Evolutionary conservation across 2,113 vertebrate genomes (phyloP), one percentile per base, ranked within the genome.

Genomic region (Scartelaos histophorus): DNA sequence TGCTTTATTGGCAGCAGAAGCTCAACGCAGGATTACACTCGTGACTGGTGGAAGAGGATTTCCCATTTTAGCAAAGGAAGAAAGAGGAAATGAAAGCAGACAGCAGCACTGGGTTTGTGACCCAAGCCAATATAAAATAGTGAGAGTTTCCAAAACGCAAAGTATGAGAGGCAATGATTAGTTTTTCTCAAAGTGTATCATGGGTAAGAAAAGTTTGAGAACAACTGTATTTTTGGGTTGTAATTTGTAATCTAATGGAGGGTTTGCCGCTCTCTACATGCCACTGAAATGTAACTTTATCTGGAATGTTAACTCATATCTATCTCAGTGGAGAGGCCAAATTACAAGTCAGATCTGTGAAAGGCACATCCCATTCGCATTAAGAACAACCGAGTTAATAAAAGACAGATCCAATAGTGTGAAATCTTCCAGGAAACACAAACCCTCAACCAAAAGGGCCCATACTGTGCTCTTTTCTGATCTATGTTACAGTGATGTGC

Each of bases 61-160:
- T 71, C 57, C 25, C 49, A 62, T 81, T 74, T 76, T 47, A 49
- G 29, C 15, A 58, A 57, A 19, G 53, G 67, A 13, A 47, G 7
- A 24, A 0, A 65, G n/a, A 45, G 61, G 34, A 61, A 71, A 76
- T 72, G 47, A 73, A 60, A 77, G 69, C 38, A 71, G 47, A 75
- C 69, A 76, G 74, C 74, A 73, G 57, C 46, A 66, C 22, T n/a
- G 43, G 54, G 70, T 66, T 16, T 15, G 21, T 61, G 57, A 53
- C 38, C 78, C 69, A 74, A 43, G 58, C 56, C 69, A 84, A 70
- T n/a, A 21, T 21, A 2, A 54, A 54, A 54, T 21, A 21, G n/a
- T 21, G 51, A 54, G 51, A 53, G 51, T n/a, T 54, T 17, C 51
- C 19, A 54, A 51, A 54, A 54, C 51, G 10, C 1, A 16, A 16